phyloP scores from a whole-genome alignment of 2,113 vertebrate genomes.

The Spizaetus ornatus region DNA sequence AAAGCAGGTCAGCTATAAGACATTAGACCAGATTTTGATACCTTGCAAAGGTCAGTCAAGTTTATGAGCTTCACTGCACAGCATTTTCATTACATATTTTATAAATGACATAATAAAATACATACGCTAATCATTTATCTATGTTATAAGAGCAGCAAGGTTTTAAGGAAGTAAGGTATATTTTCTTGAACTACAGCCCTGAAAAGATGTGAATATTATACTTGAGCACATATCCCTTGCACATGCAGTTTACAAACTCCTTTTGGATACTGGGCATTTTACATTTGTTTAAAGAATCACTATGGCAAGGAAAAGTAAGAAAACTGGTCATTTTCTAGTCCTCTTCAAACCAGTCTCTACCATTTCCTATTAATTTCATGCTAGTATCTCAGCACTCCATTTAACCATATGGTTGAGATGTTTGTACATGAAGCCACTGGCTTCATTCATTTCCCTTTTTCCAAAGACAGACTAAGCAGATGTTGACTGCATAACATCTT shows the following conservation, averaged over 20 bases:
- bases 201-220: background rate
- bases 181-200: background rate
- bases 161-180: background rate
- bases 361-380: background rate
- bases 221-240: background rate
- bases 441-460: background rate
- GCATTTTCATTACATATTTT: background rate
- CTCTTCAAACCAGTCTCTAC: background rate
- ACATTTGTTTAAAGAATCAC: background rate
- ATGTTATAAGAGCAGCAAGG: background rate
- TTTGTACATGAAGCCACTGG: background rate
- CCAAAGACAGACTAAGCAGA: background rate
- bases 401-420: background rate
- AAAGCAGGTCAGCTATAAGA: background rate
- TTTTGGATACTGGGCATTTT: background rate
- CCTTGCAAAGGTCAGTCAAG: background rate
- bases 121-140: background rate
- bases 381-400: background rate
- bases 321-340: background rate
- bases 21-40: background rate
- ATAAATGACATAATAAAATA: background rate
- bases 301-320: background rate
- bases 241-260: background rate
- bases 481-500: background rate
- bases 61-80: background rate